Percentiles rank a stretch among this genome's conserved stretches.
These are phyloP conservation scores for Agrilus biguttatus DNA, from an alignment of 2,888 invertebrate genomes.

Conservation along the genomic window DNA sequence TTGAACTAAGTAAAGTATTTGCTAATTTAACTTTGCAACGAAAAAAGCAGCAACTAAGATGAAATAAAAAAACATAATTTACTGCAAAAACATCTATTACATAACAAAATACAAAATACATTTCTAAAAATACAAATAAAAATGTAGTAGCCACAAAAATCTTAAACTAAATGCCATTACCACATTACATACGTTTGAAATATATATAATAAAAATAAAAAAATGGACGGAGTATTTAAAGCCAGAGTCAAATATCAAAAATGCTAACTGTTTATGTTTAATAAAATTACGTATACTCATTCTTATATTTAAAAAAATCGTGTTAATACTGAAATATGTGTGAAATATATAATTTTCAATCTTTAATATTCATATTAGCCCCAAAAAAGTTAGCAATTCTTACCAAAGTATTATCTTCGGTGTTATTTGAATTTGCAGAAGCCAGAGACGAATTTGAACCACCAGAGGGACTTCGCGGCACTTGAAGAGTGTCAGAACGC, in stretches of 20 bases:
- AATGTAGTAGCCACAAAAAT: neutral
- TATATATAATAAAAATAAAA: constrained; percentile 1
- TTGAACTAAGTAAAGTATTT: too few species aligned
- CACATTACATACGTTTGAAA: too few species aligned
- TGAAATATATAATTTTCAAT: constrained; percentile 10
- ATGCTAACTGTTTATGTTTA: too few species aligned
- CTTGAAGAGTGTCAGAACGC: constrained; percentile 34
- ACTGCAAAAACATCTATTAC: constrained; percentile 8
- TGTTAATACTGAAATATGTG: too few species aligned
- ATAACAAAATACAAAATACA: constrained; percentile 11
- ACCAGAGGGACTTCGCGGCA: constrained; percentile 60
- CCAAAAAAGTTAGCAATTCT: constrained; percentile 38
- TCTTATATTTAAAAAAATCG: too few species aligned
- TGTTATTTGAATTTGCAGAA: constrained; percentile 38
- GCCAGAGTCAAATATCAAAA: neutral
- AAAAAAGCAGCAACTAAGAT: constrained; percentile 12
- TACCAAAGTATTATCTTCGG: constrained; percentile 59
- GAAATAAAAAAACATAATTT: constrained; percentile 11
- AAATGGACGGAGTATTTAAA: constrained; percentile 4
- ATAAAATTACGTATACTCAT: too few species aligned
- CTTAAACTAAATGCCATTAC: neutral
- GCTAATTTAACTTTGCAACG: too few species aligned
- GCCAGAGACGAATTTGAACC: constrained; percentile 53
- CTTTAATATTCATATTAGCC: constrained; percentile 21
- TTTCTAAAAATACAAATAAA: constrained; percentile 6